phyloP scores from a whole-genome alignment of 1,140 invertebrate species.

The Diorhabda carinulata region DNA sequence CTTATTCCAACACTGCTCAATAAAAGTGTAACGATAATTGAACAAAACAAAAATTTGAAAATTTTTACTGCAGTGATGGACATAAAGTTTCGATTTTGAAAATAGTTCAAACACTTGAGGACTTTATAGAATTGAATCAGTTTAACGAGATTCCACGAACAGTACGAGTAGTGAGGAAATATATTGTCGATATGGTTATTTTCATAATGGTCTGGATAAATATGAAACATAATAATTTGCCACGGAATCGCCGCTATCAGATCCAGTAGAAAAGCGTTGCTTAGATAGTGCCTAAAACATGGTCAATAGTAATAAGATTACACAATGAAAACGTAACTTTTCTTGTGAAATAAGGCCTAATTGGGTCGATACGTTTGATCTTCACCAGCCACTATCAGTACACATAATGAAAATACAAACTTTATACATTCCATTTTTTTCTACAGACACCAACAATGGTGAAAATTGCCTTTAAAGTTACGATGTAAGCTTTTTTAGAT shows the following conservation, averaged over 20 bases:
- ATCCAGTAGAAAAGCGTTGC: slow-evolving; percentile 12
- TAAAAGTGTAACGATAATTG: slow-evolving; percentile 1
- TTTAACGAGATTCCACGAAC: slow-evolving; percentile 8
- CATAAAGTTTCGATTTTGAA: not conserved
- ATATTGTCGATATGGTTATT: not conserved
- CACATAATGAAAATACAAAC: too few relatives aligned
- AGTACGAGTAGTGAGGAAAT: not conserved
- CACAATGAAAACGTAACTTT: too few relatives aligned
- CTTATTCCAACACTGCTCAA: not conserved
- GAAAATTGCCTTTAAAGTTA: too few relatives aligned
- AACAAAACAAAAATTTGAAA: not conserved
- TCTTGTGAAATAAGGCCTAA: too few relatives aligned
- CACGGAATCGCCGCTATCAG: slow-evolving; percentile 8
- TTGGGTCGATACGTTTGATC: too few relatives aligned
- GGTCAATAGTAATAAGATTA: too few relatives aligned
- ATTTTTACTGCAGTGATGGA: not conserved
- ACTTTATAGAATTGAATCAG: slow-evolving; percentile 11
- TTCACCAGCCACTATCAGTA: too few relatives aligned
- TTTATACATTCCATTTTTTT: too few relatives aligned
- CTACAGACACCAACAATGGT: too few relatives aligned
- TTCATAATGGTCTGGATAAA: not conserved
- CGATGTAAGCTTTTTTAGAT: too few relatives aligned
- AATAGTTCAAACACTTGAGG: slow-evolving; percentile 7
- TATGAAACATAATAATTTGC: not conserved
- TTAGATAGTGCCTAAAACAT: slow-evolving; percentile 12